Base-by-base conservation (phyloP, 1,140 invertebrate species). In the Drosophila biarmipes region DNA sequence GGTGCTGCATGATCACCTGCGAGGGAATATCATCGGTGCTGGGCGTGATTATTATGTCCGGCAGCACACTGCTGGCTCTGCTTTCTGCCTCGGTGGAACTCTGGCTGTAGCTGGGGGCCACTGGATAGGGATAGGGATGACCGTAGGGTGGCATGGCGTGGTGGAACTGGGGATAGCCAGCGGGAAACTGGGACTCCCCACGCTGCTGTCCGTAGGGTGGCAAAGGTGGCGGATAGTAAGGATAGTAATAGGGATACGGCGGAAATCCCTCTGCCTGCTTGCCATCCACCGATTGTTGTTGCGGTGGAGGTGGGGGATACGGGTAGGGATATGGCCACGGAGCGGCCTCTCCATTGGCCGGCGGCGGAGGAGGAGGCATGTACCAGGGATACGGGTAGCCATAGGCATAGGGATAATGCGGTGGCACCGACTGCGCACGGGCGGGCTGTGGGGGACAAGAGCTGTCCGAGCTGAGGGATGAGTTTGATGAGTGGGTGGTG, bases 21-120 rank as follows among this genome's bases (percentile, higher is more conserved):
- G 90, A 91, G 53, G 90, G 90, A 51, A 90, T 56, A 64, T 91
- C 90, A 59, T 91, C 90, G 27, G 82, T 90, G 45, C 90, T 91
- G 10, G 90, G 90, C 0, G 90, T 91, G 19, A 91, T 90, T 6
- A 91, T 91, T 21, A 91, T 91, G 37, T 91, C 87, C 6, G 90
- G 90, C 8, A 91, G 46, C 0, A 87, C 78, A 27, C 90, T 91
- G 38, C 90, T 91, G 15, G 86, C 86, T 14, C 82, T 75, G 63
- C 82, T 91, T 17, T 86, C 58, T n/a, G 82, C 61, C 15, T 86
- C 68, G 2, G 73, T 69, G 12, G 89, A 89, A 27, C 81, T 85
- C 49, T 90, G 85, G 31, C 90, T 87, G 27, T 78, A 85, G 27
- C 90, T 91, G 3, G 90, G 85, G 0, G 86, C 86, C 6, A 91